Conservation (phyloP, 2,113 vertebrate genomes). For the Chinchilla lanigera region DNA sequence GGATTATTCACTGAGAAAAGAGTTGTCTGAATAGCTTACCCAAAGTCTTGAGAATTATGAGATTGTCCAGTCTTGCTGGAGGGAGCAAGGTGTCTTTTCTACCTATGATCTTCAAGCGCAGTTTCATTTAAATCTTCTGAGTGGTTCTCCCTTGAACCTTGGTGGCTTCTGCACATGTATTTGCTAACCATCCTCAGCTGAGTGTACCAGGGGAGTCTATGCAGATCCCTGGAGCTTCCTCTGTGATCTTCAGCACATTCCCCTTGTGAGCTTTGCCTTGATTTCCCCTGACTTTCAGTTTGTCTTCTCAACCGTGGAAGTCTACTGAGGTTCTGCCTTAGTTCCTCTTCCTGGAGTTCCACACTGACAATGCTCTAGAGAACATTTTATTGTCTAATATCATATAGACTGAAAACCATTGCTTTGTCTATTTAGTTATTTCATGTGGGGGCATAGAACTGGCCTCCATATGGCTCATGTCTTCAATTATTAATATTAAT, state of each 20-base stretch:
- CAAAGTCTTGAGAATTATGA: not conserved
- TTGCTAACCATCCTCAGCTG: not conserved
- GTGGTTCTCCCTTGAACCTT: not conserved
- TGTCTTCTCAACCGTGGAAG: not conserved
- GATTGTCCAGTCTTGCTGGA: not conserved
- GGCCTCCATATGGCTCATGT: not conserved
- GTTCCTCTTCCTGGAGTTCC: not conserved
- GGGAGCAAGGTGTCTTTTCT: not conserved
- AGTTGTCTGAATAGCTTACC: not conserved
- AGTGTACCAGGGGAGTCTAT: not conserved
- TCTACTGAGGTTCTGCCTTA: not conserved
- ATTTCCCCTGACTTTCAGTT: not conserved
- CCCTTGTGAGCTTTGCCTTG: not conserved
- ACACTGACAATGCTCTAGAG: not conserved
- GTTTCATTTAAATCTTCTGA: not conserved
- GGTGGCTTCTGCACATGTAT: not conserved
- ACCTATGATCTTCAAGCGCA: not conserved
- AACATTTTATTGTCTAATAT: not conserved
- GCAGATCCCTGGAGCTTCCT: not conserved
- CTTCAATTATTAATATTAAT: not conserved
- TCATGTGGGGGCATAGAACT: not conserved
- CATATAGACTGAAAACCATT: not conserved
- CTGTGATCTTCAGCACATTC: not conserved
- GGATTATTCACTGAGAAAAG: not conserved
- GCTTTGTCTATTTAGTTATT: not conserved